Evolutionary conservation across 2,797 vertebrate genomes (phyloP), one percentile per base, ranked within the genome.

Genomic region (Acrossocheilus wenchowensis): DNA sequence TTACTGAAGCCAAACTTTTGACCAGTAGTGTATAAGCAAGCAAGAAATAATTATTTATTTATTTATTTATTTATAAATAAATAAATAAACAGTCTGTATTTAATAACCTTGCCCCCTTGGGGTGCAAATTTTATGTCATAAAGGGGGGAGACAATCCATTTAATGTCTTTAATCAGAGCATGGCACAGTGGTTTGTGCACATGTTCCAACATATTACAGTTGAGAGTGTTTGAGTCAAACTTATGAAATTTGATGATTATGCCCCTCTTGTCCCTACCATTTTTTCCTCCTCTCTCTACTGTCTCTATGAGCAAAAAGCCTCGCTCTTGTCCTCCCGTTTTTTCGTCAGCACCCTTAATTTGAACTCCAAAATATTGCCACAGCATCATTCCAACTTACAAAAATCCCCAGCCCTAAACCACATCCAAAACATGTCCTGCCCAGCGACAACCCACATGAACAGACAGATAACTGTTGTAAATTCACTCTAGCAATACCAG

Each of bases 391-490:
- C 17, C 62, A 57, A 17, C 48, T 66, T 54, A 17, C 19, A 39
- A 30, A 84, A 62, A 23, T 48, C 21, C 57, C 52, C 11, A 69
- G 10, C 45, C 50, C 17, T 73, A 69, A 50, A 84, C 43, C 19
- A 2, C 6, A 12, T 52, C 39, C n/a, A 86, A n/a, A 66, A 62
- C 10, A 19, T 23, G n/a, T 34, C 52, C 26, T 66, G 54, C 48
- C 12, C 23, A 12, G 74, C 5, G 81, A 81, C 73, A 88, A 83
- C 84, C 81, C 80, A 78, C 87, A 90, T 86, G 90, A 88, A 84
- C 89, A 80, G 21, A 87, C 78, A 84, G 21, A 82, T 90, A 86
- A 90, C 86, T 87, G 85, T 89, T 85, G 64, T 81, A 17, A 90
- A 88, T 85, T 79, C 78, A 86, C 92, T 87, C 34, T 84, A 62